phyloP scores from a whole-genome alignment of 2,888 invertebrate species.

The Tetramorium bicarinatum region DNA sequence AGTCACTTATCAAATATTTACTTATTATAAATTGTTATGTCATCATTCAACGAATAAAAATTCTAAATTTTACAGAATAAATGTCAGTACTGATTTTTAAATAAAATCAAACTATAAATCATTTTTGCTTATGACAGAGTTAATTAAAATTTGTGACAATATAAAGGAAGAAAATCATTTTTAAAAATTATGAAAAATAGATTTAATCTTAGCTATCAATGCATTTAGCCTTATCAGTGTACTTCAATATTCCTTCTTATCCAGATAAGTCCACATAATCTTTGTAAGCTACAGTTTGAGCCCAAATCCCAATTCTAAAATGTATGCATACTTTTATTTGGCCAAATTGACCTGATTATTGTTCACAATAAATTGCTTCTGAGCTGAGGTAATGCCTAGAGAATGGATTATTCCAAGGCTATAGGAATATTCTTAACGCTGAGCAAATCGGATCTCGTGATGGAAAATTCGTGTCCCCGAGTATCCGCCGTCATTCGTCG shows the following conservation, averaged over 20 bases:
- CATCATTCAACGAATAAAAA: background rate
- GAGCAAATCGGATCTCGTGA: constrained; percentile 38
- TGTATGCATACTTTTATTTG: background rate
- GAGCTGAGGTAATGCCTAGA: background rate
- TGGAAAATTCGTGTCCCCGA: constrained; percentile 27
- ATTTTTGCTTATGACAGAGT: background rate
- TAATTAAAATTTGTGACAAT: background rate
- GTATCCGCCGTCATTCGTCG: background rate
- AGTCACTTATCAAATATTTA: background rate
- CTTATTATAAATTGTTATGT: background rate
- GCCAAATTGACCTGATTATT: constrained; percentile 4
- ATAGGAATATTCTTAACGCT: constrained; percentile 26
- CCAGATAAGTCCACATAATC: background rate
- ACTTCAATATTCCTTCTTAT: background rate
- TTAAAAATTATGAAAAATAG: background rate
- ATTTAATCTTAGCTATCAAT: background rate
- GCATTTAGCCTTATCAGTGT: background rate
- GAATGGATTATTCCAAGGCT: background rate
- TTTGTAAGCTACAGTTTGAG: background rate
- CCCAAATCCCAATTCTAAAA: constrained; percentile 9
- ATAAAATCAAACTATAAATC: background rate
- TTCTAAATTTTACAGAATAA: background rate
- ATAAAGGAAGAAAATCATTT: background rate
- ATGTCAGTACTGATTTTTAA: background rate
- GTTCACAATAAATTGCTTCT: background rate